phyloP scores from a whole-genome alignment of 2,797 vertebrate species.

The Protosalanx chinensis region DNA sequence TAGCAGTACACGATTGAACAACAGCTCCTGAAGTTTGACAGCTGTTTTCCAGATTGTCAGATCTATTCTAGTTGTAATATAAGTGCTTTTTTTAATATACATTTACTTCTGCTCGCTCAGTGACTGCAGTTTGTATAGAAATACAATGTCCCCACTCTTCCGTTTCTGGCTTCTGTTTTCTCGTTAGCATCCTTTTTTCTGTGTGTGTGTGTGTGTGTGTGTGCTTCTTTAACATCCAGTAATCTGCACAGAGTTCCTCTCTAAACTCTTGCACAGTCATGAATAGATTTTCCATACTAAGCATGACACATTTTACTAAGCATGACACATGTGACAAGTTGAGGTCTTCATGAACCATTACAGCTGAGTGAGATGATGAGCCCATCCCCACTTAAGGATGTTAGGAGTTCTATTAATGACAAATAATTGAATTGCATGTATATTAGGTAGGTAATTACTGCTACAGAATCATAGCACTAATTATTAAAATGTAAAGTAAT shows the following conservation, averaged over 20 bases:
- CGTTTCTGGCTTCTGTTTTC: background rate
- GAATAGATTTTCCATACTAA: conserved; percentile 51
- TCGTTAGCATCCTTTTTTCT: background rate
- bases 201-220: conserved; percentile 5
- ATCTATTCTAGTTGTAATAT: background rate
- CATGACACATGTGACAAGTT: conserved; percentile 57
- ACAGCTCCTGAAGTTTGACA: background rate
- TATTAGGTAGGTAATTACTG: conserved; percentile 50
- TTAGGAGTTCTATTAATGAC: conserved; percentile 43
- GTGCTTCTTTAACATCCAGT: background rate
- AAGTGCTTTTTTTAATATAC: background rate
- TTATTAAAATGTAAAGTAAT: conserved; percentile 41
- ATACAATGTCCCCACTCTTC: background rate
- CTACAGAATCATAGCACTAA: conserved; percentile 39
- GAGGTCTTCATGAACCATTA: conserved; percentile 44
- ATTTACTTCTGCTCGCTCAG: background rate
- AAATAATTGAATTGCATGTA: conserved; percentile 52
- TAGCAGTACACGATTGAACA: background rate
- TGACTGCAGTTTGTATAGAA: background rate
- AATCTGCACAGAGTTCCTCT: background rate
- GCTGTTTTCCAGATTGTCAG: background rate
- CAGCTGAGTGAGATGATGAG: conserved; percentile 32
- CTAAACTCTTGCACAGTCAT: background rate
- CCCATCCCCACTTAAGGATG: conserved; percentile 41
- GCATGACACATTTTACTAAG: conserved; percentile 63